Evolutionary conservation across 2,888 invertebrate species (phyloP).

Genomic region (Stenurella melanura): DNA sequence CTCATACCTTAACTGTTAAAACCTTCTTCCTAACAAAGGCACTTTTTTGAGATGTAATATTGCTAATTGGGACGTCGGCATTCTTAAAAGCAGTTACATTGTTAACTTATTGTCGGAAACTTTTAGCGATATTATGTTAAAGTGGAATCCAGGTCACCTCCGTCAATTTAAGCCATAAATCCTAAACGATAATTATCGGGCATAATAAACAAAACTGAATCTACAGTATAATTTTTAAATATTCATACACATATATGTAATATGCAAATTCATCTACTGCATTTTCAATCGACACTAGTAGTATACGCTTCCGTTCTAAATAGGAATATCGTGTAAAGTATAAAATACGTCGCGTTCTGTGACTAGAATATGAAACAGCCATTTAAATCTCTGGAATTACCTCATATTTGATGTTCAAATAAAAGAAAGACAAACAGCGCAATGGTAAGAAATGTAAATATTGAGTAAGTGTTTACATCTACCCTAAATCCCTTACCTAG

Average conservation of each 20-base stretch:
- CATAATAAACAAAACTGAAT: conserved; percentile 1
- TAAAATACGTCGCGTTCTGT: not conserved
- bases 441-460: conserved; percentile 3
- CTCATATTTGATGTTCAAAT: not conserved
- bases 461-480: not conserved
- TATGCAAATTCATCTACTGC: not conserved
- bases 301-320: not conserved
- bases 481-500: not conserved
- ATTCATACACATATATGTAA: not conserved
- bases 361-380: conserved; percentile 7
- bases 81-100: too few relatives aligned
- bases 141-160: not conserved
- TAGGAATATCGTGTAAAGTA: not conserved
- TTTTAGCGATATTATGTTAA: not conserved
- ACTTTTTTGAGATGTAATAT: too few relatives aligned
- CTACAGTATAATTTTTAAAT: not conserved
- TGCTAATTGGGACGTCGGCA: too few relatives aligned
- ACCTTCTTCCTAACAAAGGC: too few relatives aligned
- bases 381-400: not conserved
- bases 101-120: too few relatives aligned
- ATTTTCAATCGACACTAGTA: not conserved
- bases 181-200: not conserved
- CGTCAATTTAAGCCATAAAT: not conserved
- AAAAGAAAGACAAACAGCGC: not conserved
- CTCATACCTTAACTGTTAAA: too few relatives aligned